Evolutionary conservation across 2,797 vertebrate species (phyloP).

Genomic region (Mallotus villosus): DNA sequence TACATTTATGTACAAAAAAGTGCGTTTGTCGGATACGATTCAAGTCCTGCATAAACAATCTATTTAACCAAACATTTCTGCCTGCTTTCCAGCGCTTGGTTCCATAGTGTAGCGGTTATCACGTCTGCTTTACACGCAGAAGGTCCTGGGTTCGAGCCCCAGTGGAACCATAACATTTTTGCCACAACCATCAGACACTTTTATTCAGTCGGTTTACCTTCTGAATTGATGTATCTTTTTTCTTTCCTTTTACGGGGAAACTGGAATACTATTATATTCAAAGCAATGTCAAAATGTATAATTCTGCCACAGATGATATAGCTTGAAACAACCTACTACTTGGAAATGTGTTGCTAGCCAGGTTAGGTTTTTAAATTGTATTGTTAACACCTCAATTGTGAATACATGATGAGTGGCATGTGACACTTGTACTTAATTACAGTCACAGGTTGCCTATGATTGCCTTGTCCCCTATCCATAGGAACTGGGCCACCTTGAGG

Average conservation of each 20-base stretch:
- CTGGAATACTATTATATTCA: too few species aligned
- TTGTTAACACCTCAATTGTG: background rate
- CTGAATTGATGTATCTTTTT: too few species aligned
- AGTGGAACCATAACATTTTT: conserved; percentile 41
- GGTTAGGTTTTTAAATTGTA: too few species aligned
- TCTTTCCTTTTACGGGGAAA: too few species aligned
- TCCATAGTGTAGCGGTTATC: conserved; percentile 86
- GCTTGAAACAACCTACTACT: too few species aligned
- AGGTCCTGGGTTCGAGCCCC: conserved; percentile 62
- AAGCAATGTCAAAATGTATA: too few species aligned
- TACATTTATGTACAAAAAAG: too few species aligned
- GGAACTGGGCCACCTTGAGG: conserved; percentile 76
- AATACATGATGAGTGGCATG: background rate
- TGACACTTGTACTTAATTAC: background rate
- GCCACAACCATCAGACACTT: conserved; percentile 38
- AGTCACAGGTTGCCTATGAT: conserved; percentile 15
- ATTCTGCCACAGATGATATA: too few species aligned
- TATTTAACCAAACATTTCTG: background rate
- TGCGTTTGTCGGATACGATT: too few species aligned
- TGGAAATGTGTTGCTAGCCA: too few species aligned
- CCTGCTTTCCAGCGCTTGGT: conserved; percentile 33
- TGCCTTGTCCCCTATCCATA: conserved; percentile 85
- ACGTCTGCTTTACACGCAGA: conserved; percentile 87
- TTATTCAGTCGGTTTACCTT: background rate
- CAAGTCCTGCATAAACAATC: background rate